These are phyloP conservation scores for Linnaemya tessellans DNA, from an alignment of 2,888 invertebrate genomes.

Conservation along the genomic window DNA sequence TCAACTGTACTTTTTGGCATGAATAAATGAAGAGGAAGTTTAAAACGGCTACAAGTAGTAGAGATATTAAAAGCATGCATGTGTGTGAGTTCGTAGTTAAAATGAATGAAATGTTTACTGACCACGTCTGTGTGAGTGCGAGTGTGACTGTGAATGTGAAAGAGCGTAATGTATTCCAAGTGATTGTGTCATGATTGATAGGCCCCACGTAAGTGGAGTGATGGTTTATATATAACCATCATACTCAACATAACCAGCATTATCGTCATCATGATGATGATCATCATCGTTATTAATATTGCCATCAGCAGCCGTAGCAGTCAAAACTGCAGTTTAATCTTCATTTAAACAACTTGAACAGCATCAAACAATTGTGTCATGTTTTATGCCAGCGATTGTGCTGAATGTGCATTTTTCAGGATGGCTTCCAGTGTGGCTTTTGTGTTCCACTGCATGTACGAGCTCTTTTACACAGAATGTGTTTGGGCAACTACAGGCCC, in stretches of 20 bases:
- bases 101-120: no score
- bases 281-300: background rate
- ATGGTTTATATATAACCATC: conserved; percentile 57
- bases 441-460: background rate
- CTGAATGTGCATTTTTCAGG: conserved; percentile 64
- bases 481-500: background rate
- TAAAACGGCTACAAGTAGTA: conserved; percentile 3
- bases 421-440: conserved; percentile 44
- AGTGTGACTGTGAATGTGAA: background rate
- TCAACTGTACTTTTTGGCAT: conserved; percentile 19
- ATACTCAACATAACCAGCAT: conserved; percentile 24
- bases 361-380: conserved; percentile 64
- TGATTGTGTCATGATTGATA: conserved; percentile 64
- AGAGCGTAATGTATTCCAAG: conserved; percentile 36
- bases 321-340: conserved; percentile 40
- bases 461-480: conserved; percentile 1
- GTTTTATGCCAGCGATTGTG: conserved; percentile 63
- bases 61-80: background rate
- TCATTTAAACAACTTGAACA: conserved; percentile 61
- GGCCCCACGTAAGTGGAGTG: conserved; percentile 39
- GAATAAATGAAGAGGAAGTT: conserved; percentile 39
- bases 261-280: background rate
- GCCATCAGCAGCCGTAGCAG: conserved; percentile 14
- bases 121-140: background rate
- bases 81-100: no score